These are phyloP conservation scores for Eulithis testata DNA, from an alignment of 2,888 invertebrate genomes.

Conservation along the genomic window DNA sequence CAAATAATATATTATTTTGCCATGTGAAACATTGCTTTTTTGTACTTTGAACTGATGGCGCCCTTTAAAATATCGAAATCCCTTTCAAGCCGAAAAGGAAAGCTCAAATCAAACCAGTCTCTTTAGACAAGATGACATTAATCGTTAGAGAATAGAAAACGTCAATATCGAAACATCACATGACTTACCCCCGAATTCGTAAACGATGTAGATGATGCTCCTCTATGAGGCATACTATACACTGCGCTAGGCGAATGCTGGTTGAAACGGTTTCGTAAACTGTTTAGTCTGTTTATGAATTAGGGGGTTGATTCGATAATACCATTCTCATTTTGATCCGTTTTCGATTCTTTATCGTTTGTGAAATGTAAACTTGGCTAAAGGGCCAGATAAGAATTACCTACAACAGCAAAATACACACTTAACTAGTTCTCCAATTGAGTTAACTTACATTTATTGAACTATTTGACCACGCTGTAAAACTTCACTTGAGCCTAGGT, in stretches of 20 bases:
- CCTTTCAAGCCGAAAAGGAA: constrained; percentile 12
- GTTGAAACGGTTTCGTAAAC: too few relatives aligned
- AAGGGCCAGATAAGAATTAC: constrained; percentile 7
- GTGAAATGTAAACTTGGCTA: neutral
- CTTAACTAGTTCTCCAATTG: constrained; percentile 13
- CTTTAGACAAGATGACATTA: too few relatives aligned
- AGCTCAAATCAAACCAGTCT: neutral
- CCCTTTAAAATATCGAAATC: constrained; percentile 17
- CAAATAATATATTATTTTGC: neutral
- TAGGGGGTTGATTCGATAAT: too few relatives aligned
- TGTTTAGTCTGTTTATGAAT: too few relatives aligned
- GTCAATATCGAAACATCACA: too few relatives aligned
- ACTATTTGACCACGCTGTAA: constrained; percentile 8
- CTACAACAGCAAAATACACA: constrained; percentile 21
- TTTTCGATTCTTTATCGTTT: too few relatives aligned
- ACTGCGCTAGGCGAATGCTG: too few relatives aligned
- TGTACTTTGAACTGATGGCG: constrained; percentile 30
- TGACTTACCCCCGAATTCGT: too few relatives aligned
- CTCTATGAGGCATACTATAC: too few relatives aligned
- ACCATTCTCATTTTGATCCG: too few relatives aligned
- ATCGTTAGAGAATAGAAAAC: too few relatives aligned
- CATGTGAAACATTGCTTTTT: constrained; percentile 8
- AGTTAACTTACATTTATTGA: constrained; percentile 9
- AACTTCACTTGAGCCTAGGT: constrained; percentile 17
- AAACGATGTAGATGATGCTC: too few relatives aligned